phyloP scores from a whole-genome alignment of 1,140 invertebrate genomes.

The Dryas iulia region DNA sequence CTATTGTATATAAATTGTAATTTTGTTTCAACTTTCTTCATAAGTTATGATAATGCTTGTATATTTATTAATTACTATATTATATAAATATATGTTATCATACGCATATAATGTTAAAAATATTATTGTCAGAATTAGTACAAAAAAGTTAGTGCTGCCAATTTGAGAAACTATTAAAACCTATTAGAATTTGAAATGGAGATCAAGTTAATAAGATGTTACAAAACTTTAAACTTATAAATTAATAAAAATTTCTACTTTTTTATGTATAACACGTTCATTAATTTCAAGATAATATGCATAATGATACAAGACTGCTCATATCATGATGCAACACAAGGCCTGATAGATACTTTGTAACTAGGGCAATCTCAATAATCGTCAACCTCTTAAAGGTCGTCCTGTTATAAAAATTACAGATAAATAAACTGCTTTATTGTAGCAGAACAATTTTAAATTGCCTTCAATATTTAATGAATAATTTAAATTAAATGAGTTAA shows the following conservation, averaged over 20 bases:
- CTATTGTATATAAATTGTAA: too few species aligned
- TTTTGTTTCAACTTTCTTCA: too few species aligned
- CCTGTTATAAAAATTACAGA: neutral
- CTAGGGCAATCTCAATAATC: neutral
- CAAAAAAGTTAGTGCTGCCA: too few species aligned
- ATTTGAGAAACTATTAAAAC: neutral
- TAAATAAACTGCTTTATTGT: neutral
- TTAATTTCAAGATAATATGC: neutral
- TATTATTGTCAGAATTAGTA: neutral
- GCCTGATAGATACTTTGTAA: neutral
- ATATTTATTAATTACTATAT: too few species aligned
- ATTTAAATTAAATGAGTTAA: neutral
- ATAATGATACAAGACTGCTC: neutral
- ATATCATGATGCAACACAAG: conserved; percentile 3
- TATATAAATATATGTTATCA: too few species aligned
- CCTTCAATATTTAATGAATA: neutral
- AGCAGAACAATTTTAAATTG: neutral
- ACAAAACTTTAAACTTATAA: neutral
- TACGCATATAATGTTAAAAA: too few species aligned
- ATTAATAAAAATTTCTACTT: neutral
- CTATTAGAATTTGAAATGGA: neutral
- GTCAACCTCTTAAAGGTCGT: neutral
- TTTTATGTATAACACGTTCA: neutral
- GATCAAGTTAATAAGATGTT: neutral
- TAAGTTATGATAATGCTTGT: too few species aligned